phyloP scores from a whole-genome alignment of 2,888 invertebrate genomes.

The Portevinia maculata region DNA sequence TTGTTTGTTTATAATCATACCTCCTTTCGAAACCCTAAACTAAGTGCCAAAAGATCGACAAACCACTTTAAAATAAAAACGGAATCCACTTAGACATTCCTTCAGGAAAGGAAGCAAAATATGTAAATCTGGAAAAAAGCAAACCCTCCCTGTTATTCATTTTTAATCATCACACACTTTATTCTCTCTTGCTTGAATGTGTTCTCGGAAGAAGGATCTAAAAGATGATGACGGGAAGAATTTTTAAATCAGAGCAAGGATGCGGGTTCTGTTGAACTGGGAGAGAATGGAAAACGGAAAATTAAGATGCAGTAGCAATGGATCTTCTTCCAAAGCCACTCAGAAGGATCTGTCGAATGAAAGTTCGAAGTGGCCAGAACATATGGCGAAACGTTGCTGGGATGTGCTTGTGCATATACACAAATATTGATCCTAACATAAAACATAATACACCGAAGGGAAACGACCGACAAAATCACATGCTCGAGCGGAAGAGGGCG shows the following conservation, averaged over 20 bases:
- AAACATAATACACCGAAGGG: conserved; percentile 60
- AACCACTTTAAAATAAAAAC: conserved; percentile 39
- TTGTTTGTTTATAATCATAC: too few relatives aligned
- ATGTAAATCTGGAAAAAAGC: conserved; percentile 26
- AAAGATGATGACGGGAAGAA: conserved; percentile 43
- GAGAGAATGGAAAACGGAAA: conserved; percentile 27
- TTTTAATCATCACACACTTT: conserved; percentile 52
- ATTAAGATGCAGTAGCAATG: conserved; percentile 37
- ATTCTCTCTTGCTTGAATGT: conserved; percentile 45
- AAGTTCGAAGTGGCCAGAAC: conserved; percentile 46
- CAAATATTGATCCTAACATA: conserved; percentile 63
- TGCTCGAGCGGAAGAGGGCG: conserved; percentile 70
- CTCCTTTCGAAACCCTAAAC: conserved; percentile 15
- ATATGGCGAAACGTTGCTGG: conserved; percentile 58
- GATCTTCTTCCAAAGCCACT: conserved; percentile 13
- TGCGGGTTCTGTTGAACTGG: conserved; percentile 56
- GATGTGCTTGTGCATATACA: conserved; percentile 68
- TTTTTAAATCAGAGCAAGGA: conserved; percentile 56
- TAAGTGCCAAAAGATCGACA: conserved; percentile 58
- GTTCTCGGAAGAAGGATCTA: conserved; percentile 38
- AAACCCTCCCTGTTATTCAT: conserved; percentile 37
- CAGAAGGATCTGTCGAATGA: conserved; percentile 34
- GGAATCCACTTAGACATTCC: conserved; percentile 42
- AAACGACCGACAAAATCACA: conserved; percentile 68
- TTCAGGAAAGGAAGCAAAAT: conserved; percentile 61